Conservation (phyloP, 2,797 vertebrate genomes). For the Rhinella marina region DNA sequence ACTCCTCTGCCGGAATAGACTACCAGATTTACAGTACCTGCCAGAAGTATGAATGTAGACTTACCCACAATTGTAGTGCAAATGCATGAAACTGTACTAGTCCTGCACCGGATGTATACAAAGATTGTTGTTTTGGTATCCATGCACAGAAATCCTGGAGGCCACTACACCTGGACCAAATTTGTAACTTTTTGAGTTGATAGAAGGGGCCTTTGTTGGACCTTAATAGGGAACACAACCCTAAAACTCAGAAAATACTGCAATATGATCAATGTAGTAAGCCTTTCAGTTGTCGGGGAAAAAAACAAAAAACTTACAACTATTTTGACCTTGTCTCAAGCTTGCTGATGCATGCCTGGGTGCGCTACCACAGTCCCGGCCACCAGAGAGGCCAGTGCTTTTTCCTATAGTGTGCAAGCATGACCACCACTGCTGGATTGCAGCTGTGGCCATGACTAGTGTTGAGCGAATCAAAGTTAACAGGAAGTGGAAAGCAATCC, state of each 20-base stretch:
- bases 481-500: too few species aligned
- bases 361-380: too few species aligned
- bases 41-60: too few species aligned
- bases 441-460: too few species aligned
- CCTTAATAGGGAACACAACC: too few species aligned
- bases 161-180: neutral
- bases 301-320: too few species aligned
- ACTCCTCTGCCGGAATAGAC: too few species aligned
- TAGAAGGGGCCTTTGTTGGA: neutral
- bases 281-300: neutral
- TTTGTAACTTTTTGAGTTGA: neutral
- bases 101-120: neutral
- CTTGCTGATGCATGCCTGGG: neutral
- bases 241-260: neutral
- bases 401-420: too few species aligned
- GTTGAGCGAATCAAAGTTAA: too few species aligned
- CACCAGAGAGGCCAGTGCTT: too few species aligned
- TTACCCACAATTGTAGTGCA: neutral
- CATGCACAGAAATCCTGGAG: neutral
- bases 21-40: too few species aligned
- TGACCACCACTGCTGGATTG: too few species aligned
- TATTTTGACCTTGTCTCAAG: neutral
- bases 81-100: neutral
- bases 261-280: neutral
- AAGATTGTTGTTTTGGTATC: neutral